Evolutionary conservation across 2,113 vertebrate genomes (phyloP).

Genomic region (Caranx ignobilis): DNA sequence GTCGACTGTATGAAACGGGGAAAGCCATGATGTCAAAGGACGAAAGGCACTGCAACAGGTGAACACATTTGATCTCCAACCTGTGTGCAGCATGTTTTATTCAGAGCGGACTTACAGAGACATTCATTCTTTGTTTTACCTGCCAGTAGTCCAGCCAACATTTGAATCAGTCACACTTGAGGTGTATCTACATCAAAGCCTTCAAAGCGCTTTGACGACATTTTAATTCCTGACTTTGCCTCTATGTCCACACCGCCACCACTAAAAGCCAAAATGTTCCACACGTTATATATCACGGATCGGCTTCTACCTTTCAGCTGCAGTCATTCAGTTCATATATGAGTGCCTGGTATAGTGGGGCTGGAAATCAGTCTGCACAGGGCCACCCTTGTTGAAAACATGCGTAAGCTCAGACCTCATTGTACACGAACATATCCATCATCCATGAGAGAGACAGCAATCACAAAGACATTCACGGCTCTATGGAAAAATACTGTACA

Average conservation of each 20-base stretch:
- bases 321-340: slow-evolving; percentile 57
- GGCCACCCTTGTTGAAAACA: slow-evolving; percentile 75
- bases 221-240: slow-evolving; percentile 18
- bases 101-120: background rate
- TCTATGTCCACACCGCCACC: background rate
- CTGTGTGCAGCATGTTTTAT: slow-evolving; percentile 12
- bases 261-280: slow-evolving; percentile 29
- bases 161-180: slow-evolving; percentile 12
- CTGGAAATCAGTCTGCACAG: slow-evolving; percentile 44
- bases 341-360: slow-evolving; percentile 38
- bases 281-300: slow-evolving; percentile 33
- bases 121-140: background rate
- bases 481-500: slow-evolving; percentile 72
- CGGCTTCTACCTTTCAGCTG: slow-evolving; percentile 56
- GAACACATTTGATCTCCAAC: background rate
- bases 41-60: slow-evolving; percentile 39
- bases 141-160: background rate
- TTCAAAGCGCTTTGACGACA: background rate
- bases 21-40: background rate
- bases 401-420: slow-evolving; percentile 75
- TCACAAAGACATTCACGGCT: slow-evolving; percentile 64
- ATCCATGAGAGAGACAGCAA: slow-evolving; percentile 61
- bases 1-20: background rate
- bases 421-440: slow-evolving; percentile 70
- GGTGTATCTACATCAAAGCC: slow-evolving; percentile 30